Evolutionary conservation across 2,797 vertebrate genomes (phyloP), one percentile per base, ranked within the genome.

Genomic region (Chromis chromis): DNA sequence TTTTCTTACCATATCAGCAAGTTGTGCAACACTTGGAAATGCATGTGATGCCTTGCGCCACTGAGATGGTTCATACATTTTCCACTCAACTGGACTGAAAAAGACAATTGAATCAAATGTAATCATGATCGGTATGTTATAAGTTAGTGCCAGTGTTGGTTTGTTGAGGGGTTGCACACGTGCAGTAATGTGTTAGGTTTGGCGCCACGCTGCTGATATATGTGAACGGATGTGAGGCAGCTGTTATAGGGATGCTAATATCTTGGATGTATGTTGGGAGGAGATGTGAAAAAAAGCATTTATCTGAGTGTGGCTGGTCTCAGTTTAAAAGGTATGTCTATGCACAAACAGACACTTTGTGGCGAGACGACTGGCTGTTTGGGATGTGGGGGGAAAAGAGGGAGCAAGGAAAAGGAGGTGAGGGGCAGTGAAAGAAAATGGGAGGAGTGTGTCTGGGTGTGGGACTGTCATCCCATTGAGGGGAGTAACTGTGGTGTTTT

Each of bases 401-500:
- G 70, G 76, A 76, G 52, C 6, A 16, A 79, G 62, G 78, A 78
- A 88, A 78, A 88, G 73, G 79, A 88, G 87, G 86, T 79, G 63
- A 86, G 78, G 86, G 88, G 88, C 70, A 81, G 75, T 39, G 58
- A 83, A 78, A 74, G 75, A 85, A 88, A 89, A 72, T 87, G 82
- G 88, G 89, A 89, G 91, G 92, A 89, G 90, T 82, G 75, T 78
- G 84, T 78, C 85, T 89, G 90, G 90, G 78, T 92, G 91, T 88
- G 88, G 83, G 87, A 83, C 86, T 90, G 89, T 92, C 92, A 92
- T 90, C 89, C 74, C 70, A 85, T 82, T 80, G 79, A 91, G 89
- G 89, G 89, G 91, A 92, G 90, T 90, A 86, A 79, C 89, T 89
- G 84, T 79, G 84, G 90, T 93, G 92, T 94, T 94, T 93, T 94